These are phyloP conservation scores for Dryobota labecula DNA, from an alignment of 2,888 invertebrate genomes.

Conservation along the genomic window DNA sequence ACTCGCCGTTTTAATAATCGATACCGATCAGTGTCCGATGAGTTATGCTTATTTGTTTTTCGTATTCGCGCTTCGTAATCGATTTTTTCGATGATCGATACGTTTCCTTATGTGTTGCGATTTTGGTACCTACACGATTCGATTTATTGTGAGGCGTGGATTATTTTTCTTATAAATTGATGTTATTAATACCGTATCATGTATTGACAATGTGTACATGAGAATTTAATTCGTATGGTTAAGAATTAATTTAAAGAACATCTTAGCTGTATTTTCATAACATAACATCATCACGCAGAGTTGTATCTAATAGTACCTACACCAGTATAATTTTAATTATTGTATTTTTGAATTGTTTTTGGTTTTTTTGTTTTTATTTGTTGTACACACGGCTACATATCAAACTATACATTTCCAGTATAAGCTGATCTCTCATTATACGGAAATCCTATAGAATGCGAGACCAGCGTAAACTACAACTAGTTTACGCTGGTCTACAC, in stretches of 20 bases:
- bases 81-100: conserved; percentile 70
- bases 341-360: no score
- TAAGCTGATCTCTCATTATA: no score
- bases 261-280: conserved; percentile 13
- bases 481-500: no score
- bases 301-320: no score
- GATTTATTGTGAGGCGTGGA: conserved; percentile 68
- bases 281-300: no score
- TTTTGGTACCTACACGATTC: conserved; percentile 67
- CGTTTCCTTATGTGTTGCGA: conserved; percentile 61
- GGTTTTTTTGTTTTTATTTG: no score
- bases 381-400: no score
- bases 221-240: conserved; percentile 40
- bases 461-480: no score
- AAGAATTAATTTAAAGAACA: conserved; percentile 34
- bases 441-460: no score
- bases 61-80: conserved; percentile 72
- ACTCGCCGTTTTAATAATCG: conserved; percentile 86
- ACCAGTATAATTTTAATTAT: no score
- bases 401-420: no score
- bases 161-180: conserved; percentile 50
- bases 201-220: conserved; percentile 43
- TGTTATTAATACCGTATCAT: conserved; percentile 54
- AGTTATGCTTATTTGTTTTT: conserved; percentile 88
- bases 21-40: conserved; percentile 83